A percentile compares a stretch with the other conserved stretches of the same genome.
These are phyloP conservation scores for Paralichthys olivaceus DNA, from an alignment of 2,113 vertebrate species.

Conservation along the genomic window DNA sequence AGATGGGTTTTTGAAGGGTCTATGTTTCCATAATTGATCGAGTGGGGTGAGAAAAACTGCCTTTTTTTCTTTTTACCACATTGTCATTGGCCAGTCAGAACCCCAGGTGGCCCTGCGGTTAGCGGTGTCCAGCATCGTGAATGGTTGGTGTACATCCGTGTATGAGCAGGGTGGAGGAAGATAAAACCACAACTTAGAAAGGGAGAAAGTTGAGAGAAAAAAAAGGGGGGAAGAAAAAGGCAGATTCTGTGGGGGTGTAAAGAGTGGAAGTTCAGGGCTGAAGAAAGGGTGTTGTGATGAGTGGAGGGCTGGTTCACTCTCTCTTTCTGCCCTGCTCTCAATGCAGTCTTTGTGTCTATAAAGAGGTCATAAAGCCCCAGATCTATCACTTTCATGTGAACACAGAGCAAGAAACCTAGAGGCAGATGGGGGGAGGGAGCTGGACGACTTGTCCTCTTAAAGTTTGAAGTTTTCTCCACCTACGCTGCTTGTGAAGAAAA, in stretches of 20 bases:
- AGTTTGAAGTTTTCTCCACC: constrained; percentile 65
- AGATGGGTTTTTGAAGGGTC: constrained; percentile 58
- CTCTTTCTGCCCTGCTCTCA: constrained; percentile 65
- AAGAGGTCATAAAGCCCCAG: constrained; percentile 78
- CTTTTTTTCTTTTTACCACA: constrained; percentile 10
- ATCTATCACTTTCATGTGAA: constrained; percentile 79
- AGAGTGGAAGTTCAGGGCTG: constrained; percentile 43
- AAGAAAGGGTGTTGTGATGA: constrained; percentile 64
- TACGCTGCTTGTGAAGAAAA: constrained; percentile 38
- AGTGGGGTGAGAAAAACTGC: constrained; percentile 39
- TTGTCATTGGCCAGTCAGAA: constrained; percentile 50
- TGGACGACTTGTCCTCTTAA: constrained; percentile 40
- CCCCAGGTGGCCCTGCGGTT: constrained; percentile 52
- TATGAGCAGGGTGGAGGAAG: constrained; percentile 12
- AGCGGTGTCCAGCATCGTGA: constrained; percentile 19
- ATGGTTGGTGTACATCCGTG: constrained; percentile 28
- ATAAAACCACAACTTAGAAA: constrained; percentile 29
- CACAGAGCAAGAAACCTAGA: constrained; percentile 47
- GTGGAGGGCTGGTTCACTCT: constrained; percentile 53
- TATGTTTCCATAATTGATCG: constrained; percentile 57
- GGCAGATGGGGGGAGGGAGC: constrained; percentile 26
- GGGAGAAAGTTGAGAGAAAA: constrained; percentile 14
- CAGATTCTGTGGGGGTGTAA: neutral
- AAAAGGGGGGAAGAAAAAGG: neutral
- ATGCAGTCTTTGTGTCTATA: constrained; percentile 76